Evolutionary conservation across 2,797 vertebrate genomes (phyloP).

Genomic region (Hydrocynus forskahlii): DNA sequence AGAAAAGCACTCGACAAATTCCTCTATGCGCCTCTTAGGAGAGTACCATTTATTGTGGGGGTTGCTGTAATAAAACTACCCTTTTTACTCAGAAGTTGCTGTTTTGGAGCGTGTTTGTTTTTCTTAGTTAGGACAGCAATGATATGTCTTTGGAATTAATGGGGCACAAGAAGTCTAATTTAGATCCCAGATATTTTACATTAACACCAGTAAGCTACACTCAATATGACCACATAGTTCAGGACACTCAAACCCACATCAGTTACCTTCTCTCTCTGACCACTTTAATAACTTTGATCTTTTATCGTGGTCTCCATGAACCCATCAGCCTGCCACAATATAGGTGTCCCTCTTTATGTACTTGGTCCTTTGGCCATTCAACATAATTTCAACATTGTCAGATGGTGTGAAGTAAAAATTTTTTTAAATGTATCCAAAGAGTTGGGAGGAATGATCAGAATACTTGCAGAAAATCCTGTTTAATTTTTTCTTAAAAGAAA

Average conservation of each 20-base stretch:
- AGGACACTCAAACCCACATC: slow-evolving; percentile 28
- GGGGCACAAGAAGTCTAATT: slow-evolving; percentile 14
- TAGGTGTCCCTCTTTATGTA: slow-evolving; percentile 30
- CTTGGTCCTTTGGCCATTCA: slow-evolving; percentile 28
- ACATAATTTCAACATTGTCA: slow-evolving; percentile 18
- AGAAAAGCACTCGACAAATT: too few species aligned
- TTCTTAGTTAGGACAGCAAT: slow-evolving; percentile 7
- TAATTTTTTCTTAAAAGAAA: slow-evolving; percentile 16
- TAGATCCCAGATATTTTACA: slow-evolving; percentile 28
- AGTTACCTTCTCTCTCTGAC: slow-evolving; percentile 20
- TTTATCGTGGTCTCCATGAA: slow-evolving; percentile 19
- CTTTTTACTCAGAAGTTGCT: background rate
- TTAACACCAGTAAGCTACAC: background rate
- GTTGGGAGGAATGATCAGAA: slow-evolving; percentile 40
- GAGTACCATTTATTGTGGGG: too few species aligned
- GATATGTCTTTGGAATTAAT: slow-evolving; percentile 11
- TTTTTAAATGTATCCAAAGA: slow-evolving; percentile 60
- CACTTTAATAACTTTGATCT: slow-evolving; percentile 2
- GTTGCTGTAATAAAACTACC: too few species aligned
- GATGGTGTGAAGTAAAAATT: slow-evolving; percentile 28
- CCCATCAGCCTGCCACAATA: slow-evolving; percentile 13
- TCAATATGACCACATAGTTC: slow-evolving; percentile 30
- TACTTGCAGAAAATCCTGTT: slow-evolving; percentile 25
- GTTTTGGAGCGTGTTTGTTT: background rate
- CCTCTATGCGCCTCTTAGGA: too few species aligned